Conservation (phyloP, 2,888 invertebrate species). For the Harpalus rufipes region DNA sequence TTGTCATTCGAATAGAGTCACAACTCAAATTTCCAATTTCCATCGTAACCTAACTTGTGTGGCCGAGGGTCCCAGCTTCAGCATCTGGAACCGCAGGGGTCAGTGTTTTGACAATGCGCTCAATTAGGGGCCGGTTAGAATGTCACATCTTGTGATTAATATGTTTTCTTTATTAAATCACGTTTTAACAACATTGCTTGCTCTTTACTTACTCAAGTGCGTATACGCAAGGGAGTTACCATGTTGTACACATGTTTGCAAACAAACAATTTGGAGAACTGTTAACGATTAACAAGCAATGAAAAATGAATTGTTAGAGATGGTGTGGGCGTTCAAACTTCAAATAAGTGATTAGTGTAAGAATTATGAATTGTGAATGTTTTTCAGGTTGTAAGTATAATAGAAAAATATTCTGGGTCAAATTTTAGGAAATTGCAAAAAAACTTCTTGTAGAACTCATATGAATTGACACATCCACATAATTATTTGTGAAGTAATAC, state of each 20-base stretch:
- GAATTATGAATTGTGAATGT: conserved; percentile 9
- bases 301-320: neutral
- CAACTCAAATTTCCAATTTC: neutral
- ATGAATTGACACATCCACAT: too few relatives aligned
- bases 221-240: conserved; percentile 42
- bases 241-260: conserved; percentile 61
- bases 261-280: conserved; percentile 45
- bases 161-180: conserved; percentile 67
- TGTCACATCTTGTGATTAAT: conserved; percentile 64
- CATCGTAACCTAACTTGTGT: conserved; percentile 33
- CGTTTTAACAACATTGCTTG: conserved; percentile 66
- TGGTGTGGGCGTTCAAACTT: neutral
- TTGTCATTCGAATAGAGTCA: neutral
- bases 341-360: neutral
- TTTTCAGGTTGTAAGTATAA: neutral
- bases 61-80: conserved; percentile 18
- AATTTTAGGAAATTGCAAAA: too few relatives aligned
- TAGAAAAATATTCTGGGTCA: too few relatives aligned
- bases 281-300: conserved; percentile 22
- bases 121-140: conserved; percentile 65
- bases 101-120: conserved; percentile 66
- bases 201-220: conserved; percentile 50
- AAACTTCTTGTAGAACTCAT: too few relatives aligned
- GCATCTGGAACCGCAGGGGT: conserved; percentile 62
- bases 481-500: too few relatives aligned